Evolutionary conservation across 2,797 vertebrate species (phyloP).

Genomic region (Geotrypetes seraphini): DNA sequence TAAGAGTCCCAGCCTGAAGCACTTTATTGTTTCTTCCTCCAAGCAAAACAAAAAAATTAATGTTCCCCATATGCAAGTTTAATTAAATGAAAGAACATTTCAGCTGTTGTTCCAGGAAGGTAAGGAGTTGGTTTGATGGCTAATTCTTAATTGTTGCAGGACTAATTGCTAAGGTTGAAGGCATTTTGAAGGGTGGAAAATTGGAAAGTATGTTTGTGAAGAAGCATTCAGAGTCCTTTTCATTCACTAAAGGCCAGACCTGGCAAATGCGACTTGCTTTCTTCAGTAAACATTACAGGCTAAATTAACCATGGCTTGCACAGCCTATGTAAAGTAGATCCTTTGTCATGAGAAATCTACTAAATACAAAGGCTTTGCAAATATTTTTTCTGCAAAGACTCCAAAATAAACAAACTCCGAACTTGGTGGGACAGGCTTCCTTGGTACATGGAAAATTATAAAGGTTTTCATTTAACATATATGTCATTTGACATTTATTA

Average conservation of each 20-base stretch:
- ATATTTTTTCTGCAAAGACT: fast-evolving
- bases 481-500: too few relatives aligned
- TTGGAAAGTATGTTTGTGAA: background rate
- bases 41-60: too few relatives aligned
- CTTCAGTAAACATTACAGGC: background rate
- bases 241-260: fast-evolving
- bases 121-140: background rate
- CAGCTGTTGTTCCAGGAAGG: background rate
- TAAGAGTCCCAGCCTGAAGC: too few relatives aligned
- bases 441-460: background rate
- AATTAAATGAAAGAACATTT: too few relatives aligned
- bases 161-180: background rate
- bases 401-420: background rate
- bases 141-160: fast-evolving
- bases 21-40: too few relatives aligned
- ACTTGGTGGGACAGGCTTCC: background rate
- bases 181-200: background rate
- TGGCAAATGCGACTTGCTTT: background rate
- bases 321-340: fast-evolving
- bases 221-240: background rate
- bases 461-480: too few relatives aligned
- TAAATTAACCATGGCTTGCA: background rate
- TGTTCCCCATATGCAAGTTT: too few relatives aligned
- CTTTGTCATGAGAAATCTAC: background rate
- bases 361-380: background rate